A percentile compares a stretch with the other conserved stretches of the same genome.
These are phyloP conservation scores for Apodemia mormo DNA, from an alignment of 2,888 invertebrate species.

Conservation along the genomic window DNA sequence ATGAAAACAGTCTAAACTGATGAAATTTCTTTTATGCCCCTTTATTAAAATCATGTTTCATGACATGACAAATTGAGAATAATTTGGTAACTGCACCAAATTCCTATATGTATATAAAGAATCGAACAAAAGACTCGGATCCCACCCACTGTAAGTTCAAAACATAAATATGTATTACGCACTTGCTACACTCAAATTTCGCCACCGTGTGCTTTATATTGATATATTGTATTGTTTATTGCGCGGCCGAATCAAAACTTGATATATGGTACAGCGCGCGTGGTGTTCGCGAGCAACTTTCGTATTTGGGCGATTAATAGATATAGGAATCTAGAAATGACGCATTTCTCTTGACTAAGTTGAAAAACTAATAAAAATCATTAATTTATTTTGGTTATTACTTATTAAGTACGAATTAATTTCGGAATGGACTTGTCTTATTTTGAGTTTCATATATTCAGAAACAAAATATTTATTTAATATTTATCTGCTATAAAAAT, in stretches of 20 bases:
- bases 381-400: background rate
- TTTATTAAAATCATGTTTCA: too few species aligned
- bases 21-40: too few species aligned
- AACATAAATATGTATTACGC: slow-evolving; percentile 70
- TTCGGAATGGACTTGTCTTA: background rate
- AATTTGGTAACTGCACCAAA: too few species aligned
- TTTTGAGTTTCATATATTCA: background rate
- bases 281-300: slow-evolving; percentile 76
- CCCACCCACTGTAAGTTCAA: slow-evolving; percentile 47
- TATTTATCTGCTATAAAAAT: too few species aligned
- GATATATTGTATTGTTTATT: slow-evolving; percentile 82
- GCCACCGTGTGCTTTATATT: slow-evolving; percentile 81
- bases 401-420: background rate
- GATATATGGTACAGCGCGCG: slow-evolving; percentile 76
- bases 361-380: background rate
- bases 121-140: slow-evolving; percentile 42
- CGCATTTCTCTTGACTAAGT: slow-evolving; percentile 20
- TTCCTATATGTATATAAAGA: background rate
- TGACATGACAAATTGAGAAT: too few species aligned
- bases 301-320: slow-evolving; percentile 75
- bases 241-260: slow-evolving; percentile 81
- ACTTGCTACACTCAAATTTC: slow-evolving; percentile 79
- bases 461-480: too few species aligned
- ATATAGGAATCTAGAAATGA: slow-evolving; percentile 57
- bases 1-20: too few species aligned